A percentile compares a stretch with the other conserved stretches of the same genome.
Conservation (phyloP, 2,888 invertebrate species). For the Pyrrhosoma nymphula region DNA sequence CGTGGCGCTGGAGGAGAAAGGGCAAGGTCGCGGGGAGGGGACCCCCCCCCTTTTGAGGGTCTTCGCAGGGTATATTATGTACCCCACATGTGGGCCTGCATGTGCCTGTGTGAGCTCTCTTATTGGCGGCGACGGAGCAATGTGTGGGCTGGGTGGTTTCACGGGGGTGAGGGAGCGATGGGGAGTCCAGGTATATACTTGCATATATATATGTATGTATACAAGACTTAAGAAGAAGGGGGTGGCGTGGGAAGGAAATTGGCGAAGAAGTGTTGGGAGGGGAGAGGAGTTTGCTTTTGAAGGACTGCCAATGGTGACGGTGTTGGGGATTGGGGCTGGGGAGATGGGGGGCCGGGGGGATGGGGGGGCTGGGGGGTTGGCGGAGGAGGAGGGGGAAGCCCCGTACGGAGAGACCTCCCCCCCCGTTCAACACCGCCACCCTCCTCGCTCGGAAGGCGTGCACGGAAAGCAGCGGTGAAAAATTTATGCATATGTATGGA, state of each 20-base stretch:
- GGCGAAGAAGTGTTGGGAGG: neutral
- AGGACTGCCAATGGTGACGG: neutral
- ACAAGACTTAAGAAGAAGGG: neutral
- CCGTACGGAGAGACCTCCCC: neutral
- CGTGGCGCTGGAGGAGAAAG: neutral
- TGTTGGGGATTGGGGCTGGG: neutral
- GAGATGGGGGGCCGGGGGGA: neutral
- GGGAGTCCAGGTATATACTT: no score
- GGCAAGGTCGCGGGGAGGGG: neutral
- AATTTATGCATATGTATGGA: no score
- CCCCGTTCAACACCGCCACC: neutral
- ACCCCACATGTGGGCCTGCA: neutral
- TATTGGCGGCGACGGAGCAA: neutral
- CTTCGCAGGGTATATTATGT: neutral
- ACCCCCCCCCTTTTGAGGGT: neutral
- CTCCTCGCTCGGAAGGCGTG: no score
- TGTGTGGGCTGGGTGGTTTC: no score
- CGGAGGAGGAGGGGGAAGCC: neutral
- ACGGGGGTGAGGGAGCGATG: no score
- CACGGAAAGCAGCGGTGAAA: neutral
- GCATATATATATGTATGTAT: no score
- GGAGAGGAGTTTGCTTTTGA: neutral
- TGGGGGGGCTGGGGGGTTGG: neutral
- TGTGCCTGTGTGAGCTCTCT: neutral
- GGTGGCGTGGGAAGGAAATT: neutral